Base-by-base conservation (phyloP, 1,140 invertebrate genomes). In the Magallana gigas region DNA sequence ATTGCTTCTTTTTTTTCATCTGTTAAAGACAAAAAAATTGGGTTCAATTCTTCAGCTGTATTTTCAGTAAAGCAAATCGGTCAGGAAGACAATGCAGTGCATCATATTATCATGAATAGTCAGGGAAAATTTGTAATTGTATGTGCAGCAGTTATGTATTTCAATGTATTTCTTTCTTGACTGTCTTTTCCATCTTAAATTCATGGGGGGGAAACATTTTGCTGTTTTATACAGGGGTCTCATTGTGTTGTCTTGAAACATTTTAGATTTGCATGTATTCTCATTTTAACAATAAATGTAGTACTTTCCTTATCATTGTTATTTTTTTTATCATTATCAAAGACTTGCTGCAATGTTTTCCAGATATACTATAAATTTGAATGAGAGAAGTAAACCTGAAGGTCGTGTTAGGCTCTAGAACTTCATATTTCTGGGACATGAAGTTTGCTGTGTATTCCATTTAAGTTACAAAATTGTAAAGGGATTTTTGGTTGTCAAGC, bases 241-340 rank as follows among this genome's bases (percentile, higher is more conserved):
- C 11, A 8, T 71, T 29, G 68, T 71, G 68, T 71, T 71, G 68
- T 71, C 68, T 71, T 71, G 18, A 29, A 71, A 71, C 23, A 1
- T 71, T 71, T 71, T 71, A 71, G 18, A 71, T 23, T 29, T 71
- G 68, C 36, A 29, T 23, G 18, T 71, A 71, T 29, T 29, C 36
- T 71, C 60, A 71, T 71, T 71, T 71, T 71, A 71, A 71, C 68
- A 71, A 71, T 71, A 71, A 71, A 71, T 23, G 23, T 71, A 71
- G 68, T 71, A 18, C 11, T 29, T 71, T 29, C 14, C 5, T 16
- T 16, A 62, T 1, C 1, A 62, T 62, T 62, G 8, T 62, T 62
- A 6, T 12, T 14, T 62, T 12, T 14, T 62, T 6, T 18, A 12
- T 62, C 18, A 14, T 18, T 62, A 48, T 48, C 36, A 48, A 48